These are phyloP conservation scores for Cephalopholis sonnerati DNA, from an alignment of 2,113 vertebrate species.

Conservation along the genomic window DNA sequence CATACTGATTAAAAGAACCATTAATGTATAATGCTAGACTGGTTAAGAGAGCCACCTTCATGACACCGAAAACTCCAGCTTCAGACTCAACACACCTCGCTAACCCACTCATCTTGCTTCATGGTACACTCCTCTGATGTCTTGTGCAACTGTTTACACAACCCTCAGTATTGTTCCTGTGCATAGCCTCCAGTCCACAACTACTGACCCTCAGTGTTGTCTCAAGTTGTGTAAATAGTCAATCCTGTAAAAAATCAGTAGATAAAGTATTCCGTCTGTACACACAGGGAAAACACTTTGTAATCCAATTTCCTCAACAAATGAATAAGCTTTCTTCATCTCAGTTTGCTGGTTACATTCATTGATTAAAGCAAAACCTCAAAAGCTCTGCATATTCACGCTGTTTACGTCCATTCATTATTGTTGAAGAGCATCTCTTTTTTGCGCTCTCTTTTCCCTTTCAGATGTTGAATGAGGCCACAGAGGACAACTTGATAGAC, in stretches of 20 bases:
- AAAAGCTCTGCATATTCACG: not conserved
- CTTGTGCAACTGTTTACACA: conserved; percentile 20
- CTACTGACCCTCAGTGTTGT: conserved; percentile 18
- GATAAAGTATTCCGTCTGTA: conserved; percentile 7
- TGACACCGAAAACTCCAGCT: no score
- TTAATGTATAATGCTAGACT: no score
- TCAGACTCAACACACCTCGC: no score
- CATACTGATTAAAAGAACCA: no score
- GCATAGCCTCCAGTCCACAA: conserved; percentile 1
- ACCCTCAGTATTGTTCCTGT: conserved; percentile 9
- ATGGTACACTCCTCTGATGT: not conserved
- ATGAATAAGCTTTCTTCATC: not conserved
- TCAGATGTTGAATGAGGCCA: conserved; percentile 93
- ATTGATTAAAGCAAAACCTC: not conserved
- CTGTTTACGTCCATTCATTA: not conserved
- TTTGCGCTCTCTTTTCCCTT: not conserved
- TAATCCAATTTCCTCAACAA: not conserved
- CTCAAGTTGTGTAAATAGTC: conserved; percentile 16
- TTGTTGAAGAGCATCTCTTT: not conserved
- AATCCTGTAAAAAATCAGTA: conserved; percentile 27
- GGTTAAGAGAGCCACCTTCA: no score
- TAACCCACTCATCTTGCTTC: no score
- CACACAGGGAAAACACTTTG: not conserved
- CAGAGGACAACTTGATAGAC: conserved; percentile 97
- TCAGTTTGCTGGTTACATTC: no score